Evolutionary conservation across 53 echinoderm and acorn worm genomes (phyloP), one percentile per base, ranked within the genome.

Genomic region (Holothuria leucospilota): DNA sequence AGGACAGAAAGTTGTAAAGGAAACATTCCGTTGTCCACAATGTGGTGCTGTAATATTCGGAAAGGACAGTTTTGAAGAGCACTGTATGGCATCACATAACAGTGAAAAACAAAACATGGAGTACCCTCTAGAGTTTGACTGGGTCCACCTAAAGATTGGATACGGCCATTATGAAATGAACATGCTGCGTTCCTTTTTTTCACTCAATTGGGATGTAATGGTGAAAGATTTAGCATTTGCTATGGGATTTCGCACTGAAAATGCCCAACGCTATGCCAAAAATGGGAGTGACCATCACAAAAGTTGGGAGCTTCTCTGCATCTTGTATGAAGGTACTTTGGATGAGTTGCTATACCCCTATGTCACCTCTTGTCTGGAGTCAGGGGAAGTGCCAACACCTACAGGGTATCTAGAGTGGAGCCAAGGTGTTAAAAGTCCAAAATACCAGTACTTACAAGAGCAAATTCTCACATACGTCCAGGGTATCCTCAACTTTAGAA

Each of bases 161-260:
- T 62, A 83, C 34, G 49, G 90, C 20, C 87, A 90, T 51, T 65
- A 86, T 2, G 93, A 90, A 77, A 92, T 90, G 90, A 92, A 88
- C 39, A 85, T 69, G 69, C 81, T 85, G 0, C 39, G 88, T 10
- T 66, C 66, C 5, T 66, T 66, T 66, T 20, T 66, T 29, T 4
- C 1, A 13, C 40, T 39, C n/a, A 39, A 40, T 25, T 41, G 21
- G 46, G 21, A 18, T 6, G 18, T 66, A 66, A 13, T 66, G 13
- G 18, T 66, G 24, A 25, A 66, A n/a, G 66, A 66, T 66, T 10
- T 66, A 1, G 66, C 66, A 83, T 13, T 67, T 23, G 8, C 21
- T 7, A 66, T 66, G 21, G 51, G 75, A 25, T 51, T 75, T 12
- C 20, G 75, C 8, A 40, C 21, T 6, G 75, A 75, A 75, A 51